phyloP scores from a whole-genome alignment of 2,797 vertebrate species.

The Yasuhikotakia modesta region DNA sequence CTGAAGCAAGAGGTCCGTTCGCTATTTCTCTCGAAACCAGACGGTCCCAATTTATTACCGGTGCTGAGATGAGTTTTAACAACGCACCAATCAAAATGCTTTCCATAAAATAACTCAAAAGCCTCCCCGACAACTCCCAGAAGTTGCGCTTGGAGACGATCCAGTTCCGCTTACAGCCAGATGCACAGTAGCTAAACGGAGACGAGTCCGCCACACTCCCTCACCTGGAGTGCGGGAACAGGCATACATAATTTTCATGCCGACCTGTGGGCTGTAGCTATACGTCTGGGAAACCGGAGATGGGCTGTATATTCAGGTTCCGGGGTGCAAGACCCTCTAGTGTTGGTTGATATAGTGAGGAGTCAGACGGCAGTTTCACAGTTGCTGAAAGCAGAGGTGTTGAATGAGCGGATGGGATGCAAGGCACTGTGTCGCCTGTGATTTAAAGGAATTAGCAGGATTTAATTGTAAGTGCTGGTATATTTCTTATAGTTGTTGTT shows the following conservation, averaged over 20 bases:
- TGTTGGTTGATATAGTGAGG: conserved; percentile 70
- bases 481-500: not conserved
- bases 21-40: not conserved
- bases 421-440: not conserved
- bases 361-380: conserved; percentile 44
- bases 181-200: conserved; percentile 39
- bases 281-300: conserved; percentile 72
- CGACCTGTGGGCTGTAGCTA: conserved; percentile 70
- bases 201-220: conserved; percentile 24
- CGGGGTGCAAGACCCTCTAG: conserved; percentile 66
- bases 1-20: not conserved
- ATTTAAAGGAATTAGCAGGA: not conserved
- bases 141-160: conserved; percentile 42
- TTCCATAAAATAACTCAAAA: conserved; percentile 24
- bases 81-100: conserved; percentile 31
- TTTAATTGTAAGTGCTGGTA: not conserved
- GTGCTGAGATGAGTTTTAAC: conserved; percentile 6
- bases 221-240: conserved; percentile 66
- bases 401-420: conserved; percentile 37
- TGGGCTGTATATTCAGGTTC: conserved; percentile 70
- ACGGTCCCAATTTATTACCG: conserved; percentile 1
- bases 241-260: conserved; percentile 67
- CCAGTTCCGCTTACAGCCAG: conserved; percentile 44
- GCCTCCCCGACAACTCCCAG: conserved; percentile 15
- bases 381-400: conserved; percentile 19